Evolutionary conservation across 1,140 invertebrate genomes (phyloP).

Genomic region (Drosophila kurseongensis): DNA sequence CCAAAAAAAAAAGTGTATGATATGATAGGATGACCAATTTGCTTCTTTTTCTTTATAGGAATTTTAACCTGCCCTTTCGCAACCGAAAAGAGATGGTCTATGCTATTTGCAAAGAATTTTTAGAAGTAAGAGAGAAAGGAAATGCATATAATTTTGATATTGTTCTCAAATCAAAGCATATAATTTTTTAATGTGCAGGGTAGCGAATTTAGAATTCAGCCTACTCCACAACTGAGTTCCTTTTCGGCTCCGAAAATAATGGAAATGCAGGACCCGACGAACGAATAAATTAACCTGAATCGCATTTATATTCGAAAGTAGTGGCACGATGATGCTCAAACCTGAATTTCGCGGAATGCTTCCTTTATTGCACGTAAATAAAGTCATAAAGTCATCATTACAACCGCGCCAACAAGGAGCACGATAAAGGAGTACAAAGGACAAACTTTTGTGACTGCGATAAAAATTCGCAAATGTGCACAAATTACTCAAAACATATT

Average conservation of each 20-base stretch:
- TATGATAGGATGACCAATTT: too few relatives aligned
- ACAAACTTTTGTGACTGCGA: conserved; percentile 75
- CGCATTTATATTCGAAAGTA: conserved; percentile 72
- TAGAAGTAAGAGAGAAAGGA: too few relatives aligned
- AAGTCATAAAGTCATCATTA: conserved; percentile 82
- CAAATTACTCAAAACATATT: conserved; percentile 81
- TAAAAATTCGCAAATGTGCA: conserved; percentile 78
- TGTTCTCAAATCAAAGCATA: not conserved
- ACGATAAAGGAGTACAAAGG: conserved; percentile 40
- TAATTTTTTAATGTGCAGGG: conserved; percentile 1
- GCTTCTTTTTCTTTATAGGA: not conserved
- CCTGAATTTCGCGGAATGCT: conserved; percentile 46
- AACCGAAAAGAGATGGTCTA: too few relatives aligned
- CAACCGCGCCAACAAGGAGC: conserved; percentile 58
- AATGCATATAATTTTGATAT: too few relatives aligned
- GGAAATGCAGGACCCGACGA: conserved; percentile 44
- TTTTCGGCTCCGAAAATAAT: conserved; percentile 22
- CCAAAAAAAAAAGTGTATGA: not conserved
- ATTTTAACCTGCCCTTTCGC: too few relatives aligned
- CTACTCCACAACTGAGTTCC: conserved; percentile 24
- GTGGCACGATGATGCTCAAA: conserved; percentile 14
- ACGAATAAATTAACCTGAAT: conserved; percentile 75
- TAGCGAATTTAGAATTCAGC: conserved; percentile 58
- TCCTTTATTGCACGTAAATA: conserved; percentile 80
- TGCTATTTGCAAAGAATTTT: too few relatives aligned